These are phyloP conservation scores for Gallirallus australis DNA, from an alignment of 2,797 vertebrate species.

Conservation along the genomic window DNA sequence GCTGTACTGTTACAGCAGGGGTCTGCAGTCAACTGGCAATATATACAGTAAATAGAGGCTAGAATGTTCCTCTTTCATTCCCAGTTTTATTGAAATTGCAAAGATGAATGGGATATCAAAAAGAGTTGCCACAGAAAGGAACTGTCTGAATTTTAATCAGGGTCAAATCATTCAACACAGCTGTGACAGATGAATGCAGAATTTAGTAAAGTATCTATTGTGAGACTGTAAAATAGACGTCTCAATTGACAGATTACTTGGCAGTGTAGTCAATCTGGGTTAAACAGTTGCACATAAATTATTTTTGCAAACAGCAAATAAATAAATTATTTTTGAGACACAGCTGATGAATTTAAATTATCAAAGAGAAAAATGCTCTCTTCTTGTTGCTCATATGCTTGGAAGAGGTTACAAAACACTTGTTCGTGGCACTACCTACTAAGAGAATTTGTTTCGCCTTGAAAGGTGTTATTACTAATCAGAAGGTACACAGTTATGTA, in stretches of 20 bases:
- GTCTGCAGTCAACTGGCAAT: not conserved
- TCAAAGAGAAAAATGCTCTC: not conserved
- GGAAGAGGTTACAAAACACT: not conserved
- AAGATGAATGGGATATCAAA: conserved; percentile 21
- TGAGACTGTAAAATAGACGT: conserved; percentile 25
- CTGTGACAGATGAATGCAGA: conserved; percentile 46
- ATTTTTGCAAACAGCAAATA: not conserved
- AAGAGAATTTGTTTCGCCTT: not conserved
- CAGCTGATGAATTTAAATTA: not conserved
- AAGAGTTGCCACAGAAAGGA: conserved; percentile 1
- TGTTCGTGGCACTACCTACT: not conserved
- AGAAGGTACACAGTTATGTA: not conserved
- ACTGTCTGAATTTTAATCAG: conserved; percentile 34
- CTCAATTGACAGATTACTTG: not conserved
- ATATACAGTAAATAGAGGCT: not conserved
- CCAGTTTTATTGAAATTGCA: not conserved
- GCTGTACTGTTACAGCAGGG: not conserved
- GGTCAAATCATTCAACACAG: conserved; percentile 31
- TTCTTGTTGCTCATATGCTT: not conserved
- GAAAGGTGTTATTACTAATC: not conserved
- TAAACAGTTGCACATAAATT: conserved; percentile 26
- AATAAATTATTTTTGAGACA: conserved; percentile 33
- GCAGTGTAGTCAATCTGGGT: conserved; percentile 18
- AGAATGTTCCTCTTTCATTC: not conserved
- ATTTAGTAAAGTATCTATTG: conserved; percentile 30